Conservation (phyloP, 2,797 vertebrate species). For the Cyprinella venusta region DNA sequence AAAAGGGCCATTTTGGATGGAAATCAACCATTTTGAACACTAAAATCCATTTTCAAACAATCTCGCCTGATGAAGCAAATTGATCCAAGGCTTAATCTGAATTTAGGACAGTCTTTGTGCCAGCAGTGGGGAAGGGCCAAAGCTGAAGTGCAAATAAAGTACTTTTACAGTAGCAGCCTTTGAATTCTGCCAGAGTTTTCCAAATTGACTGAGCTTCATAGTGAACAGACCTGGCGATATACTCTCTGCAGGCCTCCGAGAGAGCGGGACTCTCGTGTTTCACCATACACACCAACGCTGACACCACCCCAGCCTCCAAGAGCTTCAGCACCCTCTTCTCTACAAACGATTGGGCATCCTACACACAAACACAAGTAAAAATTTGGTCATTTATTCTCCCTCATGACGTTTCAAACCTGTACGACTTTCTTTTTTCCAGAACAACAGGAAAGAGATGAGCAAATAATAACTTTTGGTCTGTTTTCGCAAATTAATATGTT, state of each 20-base stretch:
- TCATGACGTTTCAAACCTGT: neutral
- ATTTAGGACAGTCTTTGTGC: neutral
- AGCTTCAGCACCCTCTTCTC: slow-evolving; percentile 87
- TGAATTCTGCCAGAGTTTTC: neutral
- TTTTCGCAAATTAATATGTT: neutral
- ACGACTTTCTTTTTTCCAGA: neutral
- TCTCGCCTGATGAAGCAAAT: slow-evolving; percentile 9
- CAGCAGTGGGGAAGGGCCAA: slow-evolving; percentile 13
- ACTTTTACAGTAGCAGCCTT: neutral
- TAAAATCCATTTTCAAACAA: slow-evolving; percentile 27
- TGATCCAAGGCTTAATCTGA: slow-evolving; percentile 17
- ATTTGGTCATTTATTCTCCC: neutral
- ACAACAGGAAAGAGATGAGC: neutral
- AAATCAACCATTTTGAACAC: slow-evolving; percentile 4
- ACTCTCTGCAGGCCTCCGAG: slow-evolving; percentile 88
- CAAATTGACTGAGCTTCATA: neutral
- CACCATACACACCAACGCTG: slow-evolving; percentile 93
- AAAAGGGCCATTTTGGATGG: neutral
- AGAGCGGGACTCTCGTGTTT: slow-evolving; percentile 90
- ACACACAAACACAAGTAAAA: neutral
- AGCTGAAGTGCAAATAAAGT: neutral
- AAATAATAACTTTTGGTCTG: too few species aligned
- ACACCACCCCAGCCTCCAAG: slow-evolving; percentile 88
- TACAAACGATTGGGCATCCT: slow-evolving; percentile 89
- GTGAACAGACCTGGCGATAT: slow-evolving; percentile 86